phyloP scores from a whole-genome alignment of 2,113 vertebrate species.

The Prionailurus viverrinus region DNA sequence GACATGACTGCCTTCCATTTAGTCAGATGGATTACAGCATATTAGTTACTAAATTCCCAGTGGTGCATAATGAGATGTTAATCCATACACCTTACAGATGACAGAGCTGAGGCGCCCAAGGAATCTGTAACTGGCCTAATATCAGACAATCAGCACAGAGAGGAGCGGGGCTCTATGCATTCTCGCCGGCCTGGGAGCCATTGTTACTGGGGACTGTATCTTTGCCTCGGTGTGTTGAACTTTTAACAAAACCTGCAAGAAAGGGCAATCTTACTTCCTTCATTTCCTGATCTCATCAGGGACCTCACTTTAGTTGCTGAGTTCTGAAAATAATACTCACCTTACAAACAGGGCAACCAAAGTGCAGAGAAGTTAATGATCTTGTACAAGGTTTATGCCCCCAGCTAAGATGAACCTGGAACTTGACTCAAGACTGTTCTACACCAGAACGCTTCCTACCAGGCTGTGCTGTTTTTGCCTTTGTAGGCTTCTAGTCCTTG shows the following conservation, averaged over 20 bases:
- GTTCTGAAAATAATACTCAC: conserved; percentile 21
- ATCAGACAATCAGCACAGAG: neutral
- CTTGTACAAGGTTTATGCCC: neutral
- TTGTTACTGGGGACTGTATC: neutral
- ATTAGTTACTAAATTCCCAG: neutral
- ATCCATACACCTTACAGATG: neutral
- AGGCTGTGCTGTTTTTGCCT: neutral
- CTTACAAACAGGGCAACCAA: neutral
- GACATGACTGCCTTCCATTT: neutral
- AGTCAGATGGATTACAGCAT: neutral
- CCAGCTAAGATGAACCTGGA: neutral
- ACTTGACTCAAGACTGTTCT: neutral
- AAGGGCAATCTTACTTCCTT: neutral
- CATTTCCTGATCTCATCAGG: neutral
- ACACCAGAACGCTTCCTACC: neutral
- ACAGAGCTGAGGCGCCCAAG: neutral
- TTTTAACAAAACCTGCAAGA: neutral
- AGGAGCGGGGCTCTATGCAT: neutral
- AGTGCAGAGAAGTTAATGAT: neutral
- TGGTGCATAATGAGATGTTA: neutral
- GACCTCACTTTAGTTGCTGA: neutral
- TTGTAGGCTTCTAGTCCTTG: neutral
- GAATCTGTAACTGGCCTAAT: neutral
- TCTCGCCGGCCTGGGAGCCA: neutral
- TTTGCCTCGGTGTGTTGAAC: neutral